Evolutionary conservation across 2,888 invertebrate genomes (phyloP).

Genomic region (Strigamia maritima): DNA sequence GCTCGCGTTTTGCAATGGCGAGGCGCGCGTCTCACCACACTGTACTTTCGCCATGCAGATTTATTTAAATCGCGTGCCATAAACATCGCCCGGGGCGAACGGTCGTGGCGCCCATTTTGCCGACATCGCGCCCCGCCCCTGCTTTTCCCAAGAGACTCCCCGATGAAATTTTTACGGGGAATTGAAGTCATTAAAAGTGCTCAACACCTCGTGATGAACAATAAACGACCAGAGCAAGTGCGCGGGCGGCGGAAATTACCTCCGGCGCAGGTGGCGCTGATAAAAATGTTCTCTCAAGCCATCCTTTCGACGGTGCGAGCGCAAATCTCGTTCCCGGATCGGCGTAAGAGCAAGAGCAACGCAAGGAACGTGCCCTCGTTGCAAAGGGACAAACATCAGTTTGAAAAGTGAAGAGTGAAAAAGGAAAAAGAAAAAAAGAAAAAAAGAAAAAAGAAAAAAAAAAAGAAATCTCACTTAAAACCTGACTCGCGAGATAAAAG

Average conservation of each 20-base stretch:
- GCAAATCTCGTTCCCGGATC: background rate
- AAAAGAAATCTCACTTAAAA: background rate
- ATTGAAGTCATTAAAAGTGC: constrained; percentile 40
- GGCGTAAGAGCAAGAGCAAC: constrained; percentile 19
- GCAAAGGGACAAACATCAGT: constrained; percentile 14
- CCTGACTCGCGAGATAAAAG: constrained; percentile 14
- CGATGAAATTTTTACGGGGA: constrained; percentile 39
- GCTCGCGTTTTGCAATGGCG: constrained; percentile 12
- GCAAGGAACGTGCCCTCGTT: constrained; percentile 29
- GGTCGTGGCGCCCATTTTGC: constrained; percentile 20
- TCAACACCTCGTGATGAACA: constrained; percentile 38
- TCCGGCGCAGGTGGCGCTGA: constrained; percentile 35
- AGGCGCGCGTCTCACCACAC: background rate
- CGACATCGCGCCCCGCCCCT: constrained; percentile 16
- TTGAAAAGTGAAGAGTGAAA: background rate
- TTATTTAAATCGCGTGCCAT: constrained; percentile 35
- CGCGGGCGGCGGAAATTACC: constrained; percentile 38
- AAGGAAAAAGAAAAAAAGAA: background rate
- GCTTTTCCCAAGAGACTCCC: constrained; percentile 26
- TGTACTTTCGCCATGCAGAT: constrained; percentile 33
- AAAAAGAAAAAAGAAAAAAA: background rate
- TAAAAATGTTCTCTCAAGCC: constrained; percentile 34
- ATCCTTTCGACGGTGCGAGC: background rate
- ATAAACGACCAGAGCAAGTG: constrained; percentile 37
- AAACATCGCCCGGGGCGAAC: constrained; percentile 20